These are phyloP conservation scores for honey bee (Apis mellifera) DNA, from an alignment of 1,140 invertebrate species.

Conservation along the genomic window DNA sequence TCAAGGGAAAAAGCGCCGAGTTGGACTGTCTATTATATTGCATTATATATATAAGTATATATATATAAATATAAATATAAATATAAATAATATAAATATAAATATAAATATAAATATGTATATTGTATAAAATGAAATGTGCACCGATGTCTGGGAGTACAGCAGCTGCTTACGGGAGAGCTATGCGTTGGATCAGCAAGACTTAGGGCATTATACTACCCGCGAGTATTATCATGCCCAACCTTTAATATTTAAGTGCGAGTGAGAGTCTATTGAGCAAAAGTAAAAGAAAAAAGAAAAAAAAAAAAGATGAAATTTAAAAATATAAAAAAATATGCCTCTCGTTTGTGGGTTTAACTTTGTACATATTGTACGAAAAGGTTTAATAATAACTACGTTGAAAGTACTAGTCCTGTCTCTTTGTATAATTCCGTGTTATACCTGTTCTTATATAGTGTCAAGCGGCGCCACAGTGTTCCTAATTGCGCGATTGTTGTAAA, in stretches of 20 bases:
- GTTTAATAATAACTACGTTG: constrained; percentile 79
- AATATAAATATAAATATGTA: constrained; percentile 57
- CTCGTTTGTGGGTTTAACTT: constrained; percentile 81
- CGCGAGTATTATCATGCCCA: constrained; percentile 82
- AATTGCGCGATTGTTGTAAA: background rate
- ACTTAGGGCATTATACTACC: constrained; percentile 82
- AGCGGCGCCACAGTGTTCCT: constrained; percentile 32
- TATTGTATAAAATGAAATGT: constrained; percentile 64
- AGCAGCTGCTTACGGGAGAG: constrained; percentile 75
- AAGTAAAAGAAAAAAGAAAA: constrained; percentile 62
- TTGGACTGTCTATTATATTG: constrained; percentile 55
- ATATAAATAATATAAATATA: constrained; percentile 13
- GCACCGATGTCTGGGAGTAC: constrained; percentile 76
- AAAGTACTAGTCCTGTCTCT: constrained; percentile 81
- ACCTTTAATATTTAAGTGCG: constrained; percentile 81
- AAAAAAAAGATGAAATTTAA: constrained; percentile 61
- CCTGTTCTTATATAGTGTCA: constrained; percentile 52
- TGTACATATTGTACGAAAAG: constrained; percentile 79
- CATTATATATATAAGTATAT: constrained; percentile 38
- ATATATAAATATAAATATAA: constrained; percentile 9
- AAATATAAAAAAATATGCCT: constrained; percentile 68
- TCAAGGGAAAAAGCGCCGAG: constrained; percentile 15
- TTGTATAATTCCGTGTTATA: constrained; percentile 76
- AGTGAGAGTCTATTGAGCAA: constrained; percentile 77
- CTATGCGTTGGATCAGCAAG: constrained; percentile 81